Percentiles rank a stretch among this genome's conserved stretches.
phyloP scores from a whole-genome alignment of 2,888 invertebrate species.

The Lissonota sp. region DNA sequence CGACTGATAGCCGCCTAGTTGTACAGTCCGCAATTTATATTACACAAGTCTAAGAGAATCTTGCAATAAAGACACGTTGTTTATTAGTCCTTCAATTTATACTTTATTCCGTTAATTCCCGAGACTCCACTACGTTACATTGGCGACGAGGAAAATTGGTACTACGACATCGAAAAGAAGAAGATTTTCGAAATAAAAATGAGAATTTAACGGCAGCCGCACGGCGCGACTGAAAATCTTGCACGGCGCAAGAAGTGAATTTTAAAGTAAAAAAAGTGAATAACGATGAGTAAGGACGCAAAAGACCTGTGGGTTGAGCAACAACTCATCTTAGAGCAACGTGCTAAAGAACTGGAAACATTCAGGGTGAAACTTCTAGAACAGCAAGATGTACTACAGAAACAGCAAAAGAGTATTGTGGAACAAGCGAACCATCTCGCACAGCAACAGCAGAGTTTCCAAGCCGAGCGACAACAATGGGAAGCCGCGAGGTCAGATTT shows the following conservation, averaged over 20 bases:
- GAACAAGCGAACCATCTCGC: background rate
- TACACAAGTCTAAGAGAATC: too few species aligned
- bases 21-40: too few species aligned
- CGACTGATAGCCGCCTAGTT: too few species aligned
- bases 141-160: slow-evolving; percentile 10
- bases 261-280: background rate
- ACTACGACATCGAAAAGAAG: too few species aligned
- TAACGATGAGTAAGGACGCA: background rate
- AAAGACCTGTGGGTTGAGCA: background rate
- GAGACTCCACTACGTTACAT: too few species aligned
- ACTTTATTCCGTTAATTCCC: too few species aligned
- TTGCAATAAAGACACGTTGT: too few species aligned
- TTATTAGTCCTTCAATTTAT: too few species aligned
- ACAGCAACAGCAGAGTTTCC: background rate
- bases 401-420: too few species aligned
- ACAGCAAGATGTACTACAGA: slow-evolving; percentile 7
- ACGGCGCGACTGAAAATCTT: background rate
- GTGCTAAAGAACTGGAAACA: background rate
- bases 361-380: slow-evolving; percentile 11
- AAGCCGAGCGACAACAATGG: background rate
- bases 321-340: slow-evolving; percentile 6
- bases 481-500: background rate
- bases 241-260: background rate
- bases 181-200: too few species aligned
- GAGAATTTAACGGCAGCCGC: too few species aligned